Evolutionary conservation across 1,140 invertebrate species (phyloP), one percentile per base, ranked within the genome.

Genomic region (Bombyx mandarina): DNA sequence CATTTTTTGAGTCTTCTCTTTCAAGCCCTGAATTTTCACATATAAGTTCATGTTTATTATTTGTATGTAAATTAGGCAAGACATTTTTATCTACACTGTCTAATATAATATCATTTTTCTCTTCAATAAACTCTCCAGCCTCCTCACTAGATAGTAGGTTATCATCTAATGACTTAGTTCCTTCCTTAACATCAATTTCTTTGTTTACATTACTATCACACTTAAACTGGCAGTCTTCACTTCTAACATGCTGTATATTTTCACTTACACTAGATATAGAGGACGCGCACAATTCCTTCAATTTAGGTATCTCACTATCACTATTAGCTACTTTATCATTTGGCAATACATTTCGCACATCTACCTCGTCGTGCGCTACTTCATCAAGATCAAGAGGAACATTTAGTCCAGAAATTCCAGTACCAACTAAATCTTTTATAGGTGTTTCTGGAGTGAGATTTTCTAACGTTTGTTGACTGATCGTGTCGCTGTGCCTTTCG

Each of bases 151-250:
- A 44, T 66, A 66, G 63, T 59, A 54, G 58, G 60, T 67, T 71
- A 73, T 74, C 63, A 72, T 77, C 75, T 81, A 83, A 60, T 84
- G 80, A 86, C 79, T 84, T 84, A 82, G 75, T 71, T 78, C 77
- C 73, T 65, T 71, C 68, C 58, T 67, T 76, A 67, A 70, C 60
- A 70, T 73, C 75, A 76, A 70, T 78, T 67, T 68, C 71, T 68
- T 77, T 69, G 65, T 63, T 70, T 77, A 75, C 63, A 56, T 74
- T 75, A 82, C 69, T 82, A 83, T 81, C 81, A 81, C 80, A 75
- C 56, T 73, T 61, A 77, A 65, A 69, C 72, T 72, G 63, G 76
- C 81, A 82, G 80, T 86, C 82, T 82, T 85, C 62, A 73, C 69
- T 74, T 61, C 66, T 77, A 64, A 67, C 62, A 73, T 75, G 61